These are phyloP conservation scores for Ephydatia muelleri DNA, from an alignment of 37 sponge, comb jelly and placozoan species.

Conservation along the genomic window DNA sequence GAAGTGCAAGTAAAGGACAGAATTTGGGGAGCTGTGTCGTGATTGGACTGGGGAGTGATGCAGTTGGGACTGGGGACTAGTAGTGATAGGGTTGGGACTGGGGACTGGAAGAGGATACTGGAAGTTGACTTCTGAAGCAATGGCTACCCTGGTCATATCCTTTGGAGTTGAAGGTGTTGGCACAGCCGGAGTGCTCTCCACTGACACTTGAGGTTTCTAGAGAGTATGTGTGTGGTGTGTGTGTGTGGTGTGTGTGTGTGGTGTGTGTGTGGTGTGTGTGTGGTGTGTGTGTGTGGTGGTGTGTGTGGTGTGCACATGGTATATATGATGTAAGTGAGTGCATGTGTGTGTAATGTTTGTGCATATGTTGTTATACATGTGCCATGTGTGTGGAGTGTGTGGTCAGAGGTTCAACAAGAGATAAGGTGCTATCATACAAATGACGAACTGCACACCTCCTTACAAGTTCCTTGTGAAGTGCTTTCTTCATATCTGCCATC, in stretches of 20 bases:
- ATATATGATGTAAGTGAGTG: too few species aligned
- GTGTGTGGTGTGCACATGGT: not conserved
- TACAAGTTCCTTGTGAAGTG: constrained; percentile 68
- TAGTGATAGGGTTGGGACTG: not conserved
- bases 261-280: not conserved
- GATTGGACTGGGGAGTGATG: not conserved
- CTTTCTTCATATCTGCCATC: constrained; percentile 74
- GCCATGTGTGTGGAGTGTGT: not conserved
- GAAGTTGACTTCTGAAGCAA: constrained; percentile 52
- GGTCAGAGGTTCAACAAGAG: not conserved
- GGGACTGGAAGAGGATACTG: constrained; percentile 46
- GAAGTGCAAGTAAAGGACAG: not conserved
- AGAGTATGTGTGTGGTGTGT: not conserved
- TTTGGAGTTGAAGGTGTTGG: not conserved
- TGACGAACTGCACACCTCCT: too few species aligned
- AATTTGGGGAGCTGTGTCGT: not conserved
- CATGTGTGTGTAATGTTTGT: not conserved
- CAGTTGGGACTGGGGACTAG: not conserved
- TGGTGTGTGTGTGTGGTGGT: not conserved
- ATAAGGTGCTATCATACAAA: not conserved
- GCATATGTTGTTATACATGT: not conserved
- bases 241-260: not conserved
- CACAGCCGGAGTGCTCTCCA: not conserved
- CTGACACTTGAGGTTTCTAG: not conserved
- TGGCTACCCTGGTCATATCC: not conserved